phyloP scores from a whole-genome alignment of 23 tunicate genomes.

The Ascidia mentula region DNA sequence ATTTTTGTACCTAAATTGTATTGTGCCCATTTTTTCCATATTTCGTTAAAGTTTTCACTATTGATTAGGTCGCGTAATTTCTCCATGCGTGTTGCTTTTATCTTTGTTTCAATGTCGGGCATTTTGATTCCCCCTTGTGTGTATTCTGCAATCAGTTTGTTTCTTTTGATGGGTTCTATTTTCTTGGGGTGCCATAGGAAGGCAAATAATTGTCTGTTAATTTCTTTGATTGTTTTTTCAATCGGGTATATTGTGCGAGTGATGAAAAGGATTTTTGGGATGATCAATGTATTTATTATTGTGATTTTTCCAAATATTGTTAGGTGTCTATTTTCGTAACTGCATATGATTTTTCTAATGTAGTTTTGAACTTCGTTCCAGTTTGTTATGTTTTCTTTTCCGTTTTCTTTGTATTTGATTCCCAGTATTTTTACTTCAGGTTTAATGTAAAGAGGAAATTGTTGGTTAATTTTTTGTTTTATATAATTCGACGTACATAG shows the following conservation, averaged over 20 bases:
- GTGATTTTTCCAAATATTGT: neutral
- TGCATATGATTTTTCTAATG: neutral
- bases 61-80: neutral
- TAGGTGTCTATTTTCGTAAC: neutral
- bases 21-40: neutral
- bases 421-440: neutral
- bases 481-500: neutral
- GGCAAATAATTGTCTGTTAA: neutral
- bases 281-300: conserved; percentile 3
- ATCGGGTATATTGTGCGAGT: neutral
- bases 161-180: neutral
- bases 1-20: conserved; percentile 6
- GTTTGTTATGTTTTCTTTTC: neutral
- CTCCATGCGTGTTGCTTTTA: neutral
- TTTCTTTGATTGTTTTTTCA: neutral
- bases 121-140: neutral
- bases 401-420: neutral
- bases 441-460: neutral
- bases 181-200: conserved; percentile 4
- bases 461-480: neutral
- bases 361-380: conserved; percentile 1
- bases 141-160: neutral
- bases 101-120: conserved; percentile 11
- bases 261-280: neutral
- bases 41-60: neutral